These are phyloP conservation scores for Drosophila sp. DNA, from an alignment of 1,140 invertebrate species.

Conservation along the genomic window DNA sequence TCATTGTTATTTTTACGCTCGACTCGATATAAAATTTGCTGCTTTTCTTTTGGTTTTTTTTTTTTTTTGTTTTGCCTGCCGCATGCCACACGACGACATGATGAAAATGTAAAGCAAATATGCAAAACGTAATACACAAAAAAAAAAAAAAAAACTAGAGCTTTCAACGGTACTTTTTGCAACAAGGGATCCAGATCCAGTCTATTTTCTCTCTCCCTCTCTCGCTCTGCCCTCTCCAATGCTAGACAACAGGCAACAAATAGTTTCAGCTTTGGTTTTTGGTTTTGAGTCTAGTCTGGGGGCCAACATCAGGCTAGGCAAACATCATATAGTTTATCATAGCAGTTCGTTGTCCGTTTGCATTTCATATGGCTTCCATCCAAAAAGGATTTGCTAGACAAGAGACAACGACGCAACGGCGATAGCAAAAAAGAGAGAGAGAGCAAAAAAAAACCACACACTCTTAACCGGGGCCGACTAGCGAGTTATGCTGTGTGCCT, in stretches of 20 bases:
- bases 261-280: constrained; percentile 54
- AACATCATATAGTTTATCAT: constrained; percentile 73
- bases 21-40: constrained; percentile 78
- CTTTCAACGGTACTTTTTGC: constrained; percentile 60
- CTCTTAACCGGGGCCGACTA: background rate
- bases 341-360: constrained; percentile 65
- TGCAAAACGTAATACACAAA: constrained; percentile 42
- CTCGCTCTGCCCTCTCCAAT: constrained; percentile 27
- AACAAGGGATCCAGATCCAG: constrained; percentile 1
- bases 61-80: constrained; percentile 43
- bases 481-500: background rate
- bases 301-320: constrained; percentile 28
- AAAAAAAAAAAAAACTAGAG: constrained; percentile 21
- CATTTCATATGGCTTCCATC: constrained; percentile 73
- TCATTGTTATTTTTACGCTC: constrained; percentile 81
- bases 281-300: constrained; percentile 39
- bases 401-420: background rate
- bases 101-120: constrained; percentile 78
- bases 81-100: constrained; percentile 67
- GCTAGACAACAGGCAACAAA: constrained; percentile 46
- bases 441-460: background rate
- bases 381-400: constrained; percentile 57
- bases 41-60: constrained; percentile 8
- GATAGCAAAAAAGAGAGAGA: background rate
- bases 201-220: background rate